Evolutionary conservation across 2,888 invertebrate species (phyloP).

Genomic region (Coelinius sp.): DNA sequence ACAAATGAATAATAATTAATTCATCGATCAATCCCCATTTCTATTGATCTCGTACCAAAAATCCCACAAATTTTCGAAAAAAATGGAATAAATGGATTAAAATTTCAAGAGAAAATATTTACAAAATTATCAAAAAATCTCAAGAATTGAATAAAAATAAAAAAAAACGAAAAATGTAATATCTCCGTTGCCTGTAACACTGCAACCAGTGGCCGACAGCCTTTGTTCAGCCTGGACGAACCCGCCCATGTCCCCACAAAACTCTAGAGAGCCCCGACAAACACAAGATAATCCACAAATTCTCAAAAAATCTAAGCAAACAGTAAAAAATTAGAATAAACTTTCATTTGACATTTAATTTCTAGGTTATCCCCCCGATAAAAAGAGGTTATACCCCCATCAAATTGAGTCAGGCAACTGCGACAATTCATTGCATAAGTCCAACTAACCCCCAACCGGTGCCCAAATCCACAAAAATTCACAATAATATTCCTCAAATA

Average conservation of each 20-base stretch:
- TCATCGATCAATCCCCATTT: no score
- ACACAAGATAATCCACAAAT: not conserved
- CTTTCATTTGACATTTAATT: conserved; percentile 7
- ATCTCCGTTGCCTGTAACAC: not conserved
- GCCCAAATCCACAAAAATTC: not conserved
- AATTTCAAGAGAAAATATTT: no score
- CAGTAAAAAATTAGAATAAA: not conserved
- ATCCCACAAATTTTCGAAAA: no score
- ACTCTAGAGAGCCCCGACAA: not conserved
- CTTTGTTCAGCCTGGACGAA: not conserved
- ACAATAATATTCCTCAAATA: not conserved
- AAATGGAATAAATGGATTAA: no score
- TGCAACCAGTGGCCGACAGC: not conserved
- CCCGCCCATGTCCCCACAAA: not conserved
- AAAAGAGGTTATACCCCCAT: conserved; percentile 17
- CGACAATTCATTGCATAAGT: conserved; percentile 23
- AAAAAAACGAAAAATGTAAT: not conserved
- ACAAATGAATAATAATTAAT: no score
- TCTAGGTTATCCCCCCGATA: conserved; percentile 8
- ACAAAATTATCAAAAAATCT: not conserved
- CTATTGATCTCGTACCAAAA: no score
- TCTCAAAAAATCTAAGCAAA: not conserved
- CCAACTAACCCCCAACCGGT: conserved; percentile 24
- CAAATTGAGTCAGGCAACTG: conserved; percentile 13
- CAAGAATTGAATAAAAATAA: no score